Base-by-base conservation (phyloP, 2,888 invertebrate species). In the Acanthoscelides obtectus region DNA sequence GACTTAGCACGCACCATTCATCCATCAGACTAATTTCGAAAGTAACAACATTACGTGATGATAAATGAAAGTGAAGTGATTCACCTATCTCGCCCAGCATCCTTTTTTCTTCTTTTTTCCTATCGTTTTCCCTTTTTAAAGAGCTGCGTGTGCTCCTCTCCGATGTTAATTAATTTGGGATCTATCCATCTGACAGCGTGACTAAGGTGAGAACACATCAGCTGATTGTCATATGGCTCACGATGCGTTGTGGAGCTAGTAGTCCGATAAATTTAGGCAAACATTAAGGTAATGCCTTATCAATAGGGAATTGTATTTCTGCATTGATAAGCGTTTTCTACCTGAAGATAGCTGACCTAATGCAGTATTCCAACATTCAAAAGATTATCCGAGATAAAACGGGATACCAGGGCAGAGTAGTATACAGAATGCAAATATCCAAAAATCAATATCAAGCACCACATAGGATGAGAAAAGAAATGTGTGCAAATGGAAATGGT, bases 191-290 rank as follows among this genome's bases (percentile, higher is more conserved):
- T 68, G 69, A 63, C 27, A 66, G 73, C 69, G 73, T 78, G 78
- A 78, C 75, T 78, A 74, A 78, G 77, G 78, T 78, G 77, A 75
- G 77, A 77, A 78, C 63, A 67, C 69, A 74, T 75, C 78, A 76
- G 76, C 76, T 77, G 78, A 78, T 75, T 76, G 76, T 76, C 77
- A 77, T 76, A 73, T 77, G 76, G 45, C 45, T 6, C 45, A 45
- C 45, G 45, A 17, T 45, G 45, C 25, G 6, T 25, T 3, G 25
- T 25, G 25, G 25, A 25, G 25, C 25, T 5, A 25, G n/a, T n/a
- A n/a, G n/a, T n/a, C n/a, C n/a, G n/a, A n/a, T n/a, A n/a, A n/a
- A n/a, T n/a, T n/a, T n/a, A n/a, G n/a, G n/a, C n/a, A n/a, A n/a
- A n/a, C n/a, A n/a, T n/a, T n/a, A n/a, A n/a, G n/a, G n/a, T n/a